Conservation (phyloP, 2,113 vertebrate species). For the Struthidea cinerea region DNA sequence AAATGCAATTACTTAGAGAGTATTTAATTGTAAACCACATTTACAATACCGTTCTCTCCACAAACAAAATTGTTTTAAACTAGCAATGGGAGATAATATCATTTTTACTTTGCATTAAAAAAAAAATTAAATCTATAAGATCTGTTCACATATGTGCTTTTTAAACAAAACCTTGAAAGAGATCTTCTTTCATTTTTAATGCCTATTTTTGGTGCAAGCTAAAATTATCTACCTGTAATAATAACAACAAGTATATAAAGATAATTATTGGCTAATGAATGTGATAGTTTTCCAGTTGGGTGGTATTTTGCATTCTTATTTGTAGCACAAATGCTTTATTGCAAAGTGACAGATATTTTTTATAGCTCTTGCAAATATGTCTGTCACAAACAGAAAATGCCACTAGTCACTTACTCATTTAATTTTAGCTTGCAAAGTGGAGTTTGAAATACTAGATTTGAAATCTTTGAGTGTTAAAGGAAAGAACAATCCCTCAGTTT, state of each 20-base stretch:
- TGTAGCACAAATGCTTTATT: background rate
- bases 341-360: background rate
- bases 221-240: background rate
- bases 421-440: background rate
- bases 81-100: background rate
- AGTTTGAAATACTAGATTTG: background rate
- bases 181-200: background rate
- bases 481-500: background rate
- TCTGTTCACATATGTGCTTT: background rate
- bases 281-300: background rate
- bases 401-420: background rate
- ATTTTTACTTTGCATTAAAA: background rate
- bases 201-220: background rate
- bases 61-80: background rate
- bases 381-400: background rate
- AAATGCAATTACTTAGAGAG: background rate
- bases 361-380: background rate
- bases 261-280: background rate
- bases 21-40: background rate
- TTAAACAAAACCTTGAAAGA: background rate
- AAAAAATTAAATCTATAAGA: accelerated
- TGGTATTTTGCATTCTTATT: background rate
- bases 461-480: background rate
- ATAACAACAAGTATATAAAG: background rate
- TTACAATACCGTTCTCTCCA: background rate